These are phyloP conservation scores for Drosophila suzukii DNA, from an alignment of 1,140 invertebrate genomes.

Conservation along the genomic window DNA sequence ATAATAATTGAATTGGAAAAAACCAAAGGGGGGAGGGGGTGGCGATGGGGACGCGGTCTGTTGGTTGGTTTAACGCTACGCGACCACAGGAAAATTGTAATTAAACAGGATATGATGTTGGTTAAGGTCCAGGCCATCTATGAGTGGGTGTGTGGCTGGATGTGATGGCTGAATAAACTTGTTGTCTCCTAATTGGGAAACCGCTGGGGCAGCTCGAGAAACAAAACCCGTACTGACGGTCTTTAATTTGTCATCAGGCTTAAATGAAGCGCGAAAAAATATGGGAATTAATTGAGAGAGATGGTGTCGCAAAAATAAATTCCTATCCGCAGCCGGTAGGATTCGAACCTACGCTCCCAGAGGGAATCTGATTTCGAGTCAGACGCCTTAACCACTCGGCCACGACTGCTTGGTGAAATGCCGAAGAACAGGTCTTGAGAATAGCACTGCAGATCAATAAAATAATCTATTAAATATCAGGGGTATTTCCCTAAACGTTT, in stretches of 20 bases:
- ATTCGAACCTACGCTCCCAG: slow-evolving; percentile 91
- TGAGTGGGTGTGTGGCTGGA: slow-evolving; percentile 21
- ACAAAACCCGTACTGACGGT: slow-evolving; percentile 17
- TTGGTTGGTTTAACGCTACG: slow-evolving; percentile 73
- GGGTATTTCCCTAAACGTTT: too few relatives aligned
- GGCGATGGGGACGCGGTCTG: background rate
- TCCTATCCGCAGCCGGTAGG: slow-evolving; percentile 89
- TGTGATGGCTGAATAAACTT: slow-evolving; percentile 63
- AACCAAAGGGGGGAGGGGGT: slow-evolving; percentile 30
- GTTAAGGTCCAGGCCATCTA: slow-evolving; percentile 28
- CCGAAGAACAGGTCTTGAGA: too few relatives aligned
- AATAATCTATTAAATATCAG: too few relatives aligned
- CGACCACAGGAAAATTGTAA: slow-evolving; percentile 82
- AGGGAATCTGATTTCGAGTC: slow-evolving; percentile 94
- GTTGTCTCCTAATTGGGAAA: slow-evolving; percentile 61
- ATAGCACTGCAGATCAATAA: too few relatives aligned
- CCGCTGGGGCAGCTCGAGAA: slow-evolving; percentile 5
- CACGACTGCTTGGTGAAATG: slow-evolving; percentile 87
- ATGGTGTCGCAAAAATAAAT: background rate
- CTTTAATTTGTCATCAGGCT: slow-evolving; percentile 34
- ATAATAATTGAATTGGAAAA: slow-evolving; percentile 83
- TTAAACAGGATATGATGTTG: slow-evolving; percentile 78
- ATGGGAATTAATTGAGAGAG: background rate
- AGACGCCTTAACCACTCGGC: slow-evolving; percentile 94
- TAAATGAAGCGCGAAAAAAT: background rate